phyloP scores from a whole-genome alignment of 2,113 vertebrate genomes.

The Hypanus sabinus region DNA sequence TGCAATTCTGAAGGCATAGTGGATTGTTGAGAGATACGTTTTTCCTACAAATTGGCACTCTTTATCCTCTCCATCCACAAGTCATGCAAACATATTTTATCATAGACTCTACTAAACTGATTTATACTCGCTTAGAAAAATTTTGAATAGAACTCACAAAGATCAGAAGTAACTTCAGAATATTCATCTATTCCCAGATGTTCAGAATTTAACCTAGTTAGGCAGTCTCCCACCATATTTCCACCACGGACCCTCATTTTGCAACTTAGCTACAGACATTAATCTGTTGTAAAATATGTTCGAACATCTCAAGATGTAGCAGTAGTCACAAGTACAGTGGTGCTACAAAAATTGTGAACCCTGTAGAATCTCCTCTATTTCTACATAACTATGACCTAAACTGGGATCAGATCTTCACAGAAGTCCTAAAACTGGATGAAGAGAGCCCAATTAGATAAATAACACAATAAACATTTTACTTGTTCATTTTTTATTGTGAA shows the following conservation, averaged over 20 bases:
- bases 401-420: no score
- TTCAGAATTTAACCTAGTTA: neutral
- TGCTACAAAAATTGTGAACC: no score
- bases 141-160: neutral
- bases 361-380: no score
- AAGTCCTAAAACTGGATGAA: no score
- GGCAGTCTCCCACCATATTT: neutral
- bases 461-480: no score
- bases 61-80: neutral
- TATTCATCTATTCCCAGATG: neutral
- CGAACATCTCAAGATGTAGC: neutral
- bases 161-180: neutral
- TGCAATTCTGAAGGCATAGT: neutral
- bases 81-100: neutral
- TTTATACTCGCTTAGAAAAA: neutral
- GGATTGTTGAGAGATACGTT: neutral
- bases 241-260: neutral
- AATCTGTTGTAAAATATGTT: neutral
- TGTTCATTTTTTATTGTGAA: no score
- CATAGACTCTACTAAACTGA: neutral
- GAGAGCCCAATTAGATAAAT: no score
- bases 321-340: neutral
- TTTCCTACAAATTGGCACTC: neutral
- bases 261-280: neutral
- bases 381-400: no score